phyloP scores from a whole-genome alignment of 2,113 vertebrate genomes.

The Eurypyga helias region DNA sequence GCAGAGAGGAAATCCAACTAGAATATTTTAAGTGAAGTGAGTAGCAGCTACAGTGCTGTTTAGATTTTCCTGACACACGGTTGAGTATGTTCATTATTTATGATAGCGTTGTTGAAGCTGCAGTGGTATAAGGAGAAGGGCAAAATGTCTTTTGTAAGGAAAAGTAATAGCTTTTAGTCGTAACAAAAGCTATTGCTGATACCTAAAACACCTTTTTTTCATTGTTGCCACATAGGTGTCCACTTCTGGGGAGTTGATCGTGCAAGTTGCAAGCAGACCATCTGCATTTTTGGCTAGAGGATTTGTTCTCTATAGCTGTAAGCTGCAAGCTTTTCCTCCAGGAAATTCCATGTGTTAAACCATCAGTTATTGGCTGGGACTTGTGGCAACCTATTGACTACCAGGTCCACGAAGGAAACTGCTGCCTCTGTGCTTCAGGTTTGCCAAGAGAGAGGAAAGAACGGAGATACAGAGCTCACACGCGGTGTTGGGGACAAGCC shows the following conservation, averaged over 20 bases:
- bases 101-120: background rate
- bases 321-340: background rate
- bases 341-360: background rate
- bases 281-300: background rate
- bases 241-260: background rate
- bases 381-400: background rate
- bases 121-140: background rate
- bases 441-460: background rate
- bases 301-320: background rate
- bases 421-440: background rate
- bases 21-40: background rate
- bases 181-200: background rate
- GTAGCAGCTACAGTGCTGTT: background rate
- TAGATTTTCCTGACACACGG: background rate
- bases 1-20: background rate
- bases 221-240: background rate
- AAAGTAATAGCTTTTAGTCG: background rate
- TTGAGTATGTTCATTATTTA: background rate
- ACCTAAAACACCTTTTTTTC: background rate
- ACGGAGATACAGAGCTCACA: background rate
- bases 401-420: background rate
- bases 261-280: background rate
- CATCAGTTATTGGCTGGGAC: background rate
- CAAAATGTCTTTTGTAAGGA: background rate
- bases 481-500: background rate